A percentile compares a stretch with the other conserved stretches of the same genome.
Evolutionary conservation across 1,140 invertebrate genomes (phyloP).

Genomic region (Pachypsylla venusta): DNA sequence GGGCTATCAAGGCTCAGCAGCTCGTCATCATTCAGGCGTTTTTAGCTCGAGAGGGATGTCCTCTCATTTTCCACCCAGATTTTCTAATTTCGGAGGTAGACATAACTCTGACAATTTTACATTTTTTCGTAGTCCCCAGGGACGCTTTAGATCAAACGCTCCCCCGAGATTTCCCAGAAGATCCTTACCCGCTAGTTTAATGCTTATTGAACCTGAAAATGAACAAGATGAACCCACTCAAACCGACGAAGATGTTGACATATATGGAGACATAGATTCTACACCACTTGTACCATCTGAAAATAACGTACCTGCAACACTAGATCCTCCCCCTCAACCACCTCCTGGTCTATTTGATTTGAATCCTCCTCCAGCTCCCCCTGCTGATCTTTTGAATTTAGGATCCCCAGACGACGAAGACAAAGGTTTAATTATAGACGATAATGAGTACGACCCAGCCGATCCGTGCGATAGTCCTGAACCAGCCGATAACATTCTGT

Average conservation of each 20-base stretch:
- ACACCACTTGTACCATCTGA: slow-evolving; percentile 14
- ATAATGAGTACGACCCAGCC: slow-evolving; percentile 48
- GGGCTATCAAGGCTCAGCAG: slow-evolving; percentile 3
- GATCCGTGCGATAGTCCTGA: slow-evolving; percentile 39
- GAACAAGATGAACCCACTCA: slow-evolving; percentile 26
- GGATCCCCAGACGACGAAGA: slow-evolving; percentile 18
- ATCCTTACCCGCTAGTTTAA: slow-evolving; percentile 8
- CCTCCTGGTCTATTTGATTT: slow-evolving; percentile 34
- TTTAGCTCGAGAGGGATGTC: slow-evolving; percentile 11
- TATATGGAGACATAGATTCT: slow-evolving; percentile 40
- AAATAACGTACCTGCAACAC: slow-evolving; percentile 17
- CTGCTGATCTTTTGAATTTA: neutral
- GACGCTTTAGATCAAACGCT: slow-evolving; percentile 4
- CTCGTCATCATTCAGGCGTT: slow-evolving; percentile 12
- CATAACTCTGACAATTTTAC: slow-evolving; percentile 11
- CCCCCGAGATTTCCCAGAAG: neutral
- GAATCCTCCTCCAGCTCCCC: slow-evolving; percentile 33
- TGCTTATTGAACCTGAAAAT: slow-evolving; percentile 21
- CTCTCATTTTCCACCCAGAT: slow-evolving; percentile 12
- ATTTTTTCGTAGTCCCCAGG: slow-evolving; percentile 8
- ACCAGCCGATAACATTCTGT: slow-evolving; percentile 13
- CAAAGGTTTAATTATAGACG: slow-evolving; percentile 39
- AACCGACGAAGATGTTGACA: slow-evolving; percentile 32
- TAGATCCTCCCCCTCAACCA: slow-evolving; percentile 37
- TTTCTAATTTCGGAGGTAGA: slow-evolving; percentile 14